These are phyloP conservation scores for Oceanites oceanicus DNA, from an alignment of 2,113 vertebrate species.

Conservation along the genomic window DNA sequence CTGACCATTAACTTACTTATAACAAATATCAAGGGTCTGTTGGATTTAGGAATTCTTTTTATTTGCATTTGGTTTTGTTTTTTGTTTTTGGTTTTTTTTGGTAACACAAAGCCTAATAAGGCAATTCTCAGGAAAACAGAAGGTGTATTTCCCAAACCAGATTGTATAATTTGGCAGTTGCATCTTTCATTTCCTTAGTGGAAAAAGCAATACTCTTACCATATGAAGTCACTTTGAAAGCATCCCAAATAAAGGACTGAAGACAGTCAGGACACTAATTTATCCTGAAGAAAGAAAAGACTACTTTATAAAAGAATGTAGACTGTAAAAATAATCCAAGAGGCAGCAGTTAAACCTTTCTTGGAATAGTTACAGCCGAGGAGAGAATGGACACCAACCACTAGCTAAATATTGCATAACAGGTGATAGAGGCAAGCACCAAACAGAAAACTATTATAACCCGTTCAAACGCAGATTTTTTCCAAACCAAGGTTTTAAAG, in stretches of 20 bases:
- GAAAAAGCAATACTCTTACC: conserved; percentile 46
- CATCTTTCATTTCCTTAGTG: conserved; percentile 36
- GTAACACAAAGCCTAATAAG: background rate
- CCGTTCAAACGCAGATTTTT: background rate
- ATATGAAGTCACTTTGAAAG: conserved; percentile 62
- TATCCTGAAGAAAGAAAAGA: conserved; percentile 57
- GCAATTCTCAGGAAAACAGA: background rate
- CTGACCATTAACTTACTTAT: background rate
- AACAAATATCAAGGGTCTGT: background rate
- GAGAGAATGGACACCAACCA: background rate
- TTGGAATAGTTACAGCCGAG: background rate
- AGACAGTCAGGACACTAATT: conserved; percentile 40
- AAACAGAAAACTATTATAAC: background rate
- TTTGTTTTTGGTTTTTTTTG: background rate
- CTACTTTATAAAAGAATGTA: conserved; percentile 43
- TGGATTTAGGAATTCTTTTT: background rate
- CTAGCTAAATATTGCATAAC: background rate
- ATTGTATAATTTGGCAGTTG: conserved; percentile 41
- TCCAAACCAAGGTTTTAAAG: background rate
- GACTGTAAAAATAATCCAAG: conserved; percentile 45
- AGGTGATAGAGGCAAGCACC: background rate
- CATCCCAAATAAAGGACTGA: conserved; percentile 43
- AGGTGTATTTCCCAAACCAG: conserved; percentile 41
- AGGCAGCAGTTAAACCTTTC: conserved; percentile 20
- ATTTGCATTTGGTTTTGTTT: background rate